Base-by-base conservation (phyloP, 2,113 vertebrate genomes). In the Oreochromis aureus region DNA sequence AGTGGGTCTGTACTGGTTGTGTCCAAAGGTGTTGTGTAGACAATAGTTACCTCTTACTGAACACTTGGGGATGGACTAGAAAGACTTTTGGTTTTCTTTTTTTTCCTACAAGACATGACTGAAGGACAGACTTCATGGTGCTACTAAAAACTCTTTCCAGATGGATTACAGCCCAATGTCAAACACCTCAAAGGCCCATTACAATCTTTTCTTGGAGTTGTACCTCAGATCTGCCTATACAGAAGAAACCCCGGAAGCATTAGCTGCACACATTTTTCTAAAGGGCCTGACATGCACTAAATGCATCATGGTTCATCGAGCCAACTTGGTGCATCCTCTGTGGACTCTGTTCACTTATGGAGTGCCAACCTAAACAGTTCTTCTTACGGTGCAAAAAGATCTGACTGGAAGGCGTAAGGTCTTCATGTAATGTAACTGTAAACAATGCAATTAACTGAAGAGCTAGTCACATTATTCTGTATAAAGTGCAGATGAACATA, bases 31-130 rank as follows among this genome's bases (percentile, higher is more conserved):
- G 16, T 56, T 59, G 53, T 84, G 36, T 66, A 83, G 84, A 82
- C 94, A 27, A 82, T 48, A 59, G 80, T 76, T 53, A 93, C 83
- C 91, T 90, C 51, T 84, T 73, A 58, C 92, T 89, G 71, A 84
- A 88, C 84, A 84, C 85, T 73, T 81, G 80, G 39, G 76, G 63
- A 84, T 44, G 66, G 41, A 22, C 69, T 54, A 53, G 73, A 88
- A 87, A 13, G 82, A 24, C 46, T 41, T 78, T 51, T 78, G 46
- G 73, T 32, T 53, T 78, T 53, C 41, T 69, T 69, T 59, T 78
- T 84, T 51, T 11, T 5, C 27, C 73, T 78, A 78, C 46, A 34
- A 51, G 27, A 78, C 46, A 34, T 46, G 22, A 48, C 53, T 80
- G 27, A 88, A 84, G 58, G 22, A 80, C 55, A 39, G 41, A 46